A percentile compares a stretch with the other conserved stretches of the same genome.
phyloP scores from a whole-genome alignment of 2,113 vertebrate species.

The Sinocyclocheilus anophthalmus region DNA sequence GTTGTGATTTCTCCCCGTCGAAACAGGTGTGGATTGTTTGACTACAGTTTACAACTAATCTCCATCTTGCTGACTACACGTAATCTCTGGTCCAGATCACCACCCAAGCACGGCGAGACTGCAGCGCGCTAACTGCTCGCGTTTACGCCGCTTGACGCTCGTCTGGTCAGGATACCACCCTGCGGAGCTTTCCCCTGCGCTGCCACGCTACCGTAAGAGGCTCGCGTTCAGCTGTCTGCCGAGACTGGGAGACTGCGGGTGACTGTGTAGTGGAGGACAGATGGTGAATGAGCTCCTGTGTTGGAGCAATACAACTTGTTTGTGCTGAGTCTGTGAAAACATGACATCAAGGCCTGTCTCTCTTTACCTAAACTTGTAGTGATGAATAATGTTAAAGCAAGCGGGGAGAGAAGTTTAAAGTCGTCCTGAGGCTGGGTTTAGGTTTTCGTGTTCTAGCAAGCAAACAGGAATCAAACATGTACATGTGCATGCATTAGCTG shows the following conservation, averaged over 20 bases:
- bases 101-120: slow-evolving; percentile 46
- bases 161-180: slow-evolving; percentile 39
- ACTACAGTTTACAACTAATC: slow-evolving; percentile 53
- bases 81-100: slow-evolving; percentile 56
- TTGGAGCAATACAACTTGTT: slow-evolving; percentile 50
- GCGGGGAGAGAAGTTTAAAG: slow-evolving; percentile 52
- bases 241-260: slow-evolving; percentile 48
- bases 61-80: slow-evolving; percentile 53
- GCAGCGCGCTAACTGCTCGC: not conserved
- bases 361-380: slow-evolving; percentile 51
- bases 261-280: slow-evolving; percentile 63
- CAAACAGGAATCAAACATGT: slow-evolving; percentile 25
- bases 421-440: slow-evolving; percentile 3
- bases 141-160: slow-evolving; percentile 34
- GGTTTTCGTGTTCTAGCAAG: slow-evolving; percentile 18
- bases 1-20: slow-evolving; percentile 35
- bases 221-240: slow-evolving; percentile 40
- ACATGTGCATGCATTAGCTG: too few species aligned
- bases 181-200: slow-evolving; percentile 5
- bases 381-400: slow-evolving; percentile 56
- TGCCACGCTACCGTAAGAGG: slow-evolving; percentile 13
- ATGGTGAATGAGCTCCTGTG: slow-evolving; percentile 58
- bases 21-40: slow-evolving; percentile 59
- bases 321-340: slow-evolving; percentile 61
- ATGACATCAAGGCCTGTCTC: slow-evolving; percentile 54